Percentiles rank a stretch among this genome's conserved stretches.
phyloP scores from a whole-genome alignment of 2,113 vertebrate genomes.

The Stictonetta naevosa region DNA sequence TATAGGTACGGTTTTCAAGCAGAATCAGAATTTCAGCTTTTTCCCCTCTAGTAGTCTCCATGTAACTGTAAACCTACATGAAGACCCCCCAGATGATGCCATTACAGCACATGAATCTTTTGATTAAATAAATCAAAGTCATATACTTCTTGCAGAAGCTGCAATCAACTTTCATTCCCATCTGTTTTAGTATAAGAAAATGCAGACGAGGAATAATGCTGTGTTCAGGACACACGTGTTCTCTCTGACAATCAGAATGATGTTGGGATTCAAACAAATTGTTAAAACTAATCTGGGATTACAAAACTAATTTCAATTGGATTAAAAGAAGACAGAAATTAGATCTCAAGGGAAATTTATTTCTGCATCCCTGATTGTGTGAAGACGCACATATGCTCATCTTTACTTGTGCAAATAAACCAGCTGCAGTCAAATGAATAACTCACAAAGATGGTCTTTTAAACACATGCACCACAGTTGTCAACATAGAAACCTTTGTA shows the following conservation, averaged over 20 bases:
- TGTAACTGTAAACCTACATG: not conserved
- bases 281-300: not conserved
- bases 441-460: not conserved
- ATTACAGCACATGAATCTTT: not conserved
- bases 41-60: not conserved
- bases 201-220: not conserved
- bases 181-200: not conserved
- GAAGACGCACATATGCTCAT: not conserved
- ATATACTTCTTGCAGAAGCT: not conserved
- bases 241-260: not conserved
- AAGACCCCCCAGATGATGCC: not conserved
- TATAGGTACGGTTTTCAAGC: not conserved
- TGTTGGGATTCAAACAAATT: not conserved
- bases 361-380: not conserved
- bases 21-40: not conserved
- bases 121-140: not conserved
- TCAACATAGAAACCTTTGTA: not conserved
- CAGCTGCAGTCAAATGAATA: not conserved
- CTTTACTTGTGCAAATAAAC: not conserved
- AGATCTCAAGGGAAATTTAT: not conserved
- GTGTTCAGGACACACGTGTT: not conserved
- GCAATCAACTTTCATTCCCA: not conserved
- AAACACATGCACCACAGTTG: not conserved
- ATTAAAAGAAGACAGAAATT: slow-evolving; percentile 15
- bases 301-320: slow-evolving; percentile 5